Evolutionary conservation across 2,888 invertebrate genomes (phyloP).

Genomic region (Leptogaster cylindrica): DNA sequence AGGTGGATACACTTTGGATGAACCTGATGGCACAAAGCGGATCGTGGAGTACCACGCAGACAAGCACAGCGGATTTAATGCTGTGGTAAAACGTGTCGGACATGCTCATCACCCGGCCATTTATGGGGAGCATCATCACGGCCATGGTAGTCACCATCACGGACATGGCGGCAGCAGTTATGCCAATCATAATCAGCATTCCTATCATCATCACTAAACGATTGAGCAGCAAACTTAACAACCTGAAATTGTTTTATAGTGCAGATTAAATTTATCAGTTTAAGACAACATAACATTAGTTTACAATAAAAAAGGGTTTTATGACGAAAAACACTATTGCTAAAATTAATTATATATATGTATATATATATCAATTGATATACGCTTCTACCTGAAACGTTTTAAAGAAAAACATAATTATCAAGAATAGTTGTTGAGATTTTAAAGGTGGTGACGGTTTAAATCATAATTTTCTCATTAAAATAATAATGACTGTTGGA

Average conservation of each 20-base stretch:
- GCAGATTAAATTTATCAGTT: too few species aligned
- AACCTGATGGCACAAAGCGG: conserved; percentile 70
- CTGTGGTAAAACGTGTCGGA: conserved; percentile 64
- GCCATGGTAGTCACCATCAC: background rate
- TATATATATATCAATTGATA: too few species aligned
- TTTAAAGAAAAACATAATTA: too few species aligned
- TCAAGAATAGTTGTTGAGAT: too few species aligned
- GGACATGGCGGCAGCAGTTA: conserved; percentile 48
- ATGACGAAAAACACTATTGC: too few species aligned
- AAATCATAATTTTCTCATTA: too few species aligned
- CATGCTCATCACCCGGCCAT: conserved; percentile 59
- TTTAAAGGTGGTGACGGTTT: too few species aligned
- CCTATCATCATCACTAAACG: conserved; percentile 6
- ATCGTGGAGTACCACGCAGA: conserved; percentile 67
- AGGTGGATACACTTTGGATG: conserved; percentile 68
- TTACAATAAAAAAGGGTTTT: too few species aligned
- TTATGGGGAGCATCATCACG: conserved; percentile 8
- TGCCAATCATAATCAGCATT: conserved; percentile 32
- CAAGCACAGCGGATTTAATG: conserved; percentile 65
- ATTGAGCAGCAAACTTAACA: background rate
- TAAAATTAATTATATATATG: too few species aligned
- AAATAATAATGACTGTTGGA: too few species aligned
- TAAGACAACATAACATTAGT: too few species aligned
- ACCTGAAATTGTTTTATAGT: background rate
- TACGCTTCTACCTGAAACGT: too few species aligned